Conservation (phyloP, 2,113 vertebrate genomes). For the Cygnus buccinator region DNA sequence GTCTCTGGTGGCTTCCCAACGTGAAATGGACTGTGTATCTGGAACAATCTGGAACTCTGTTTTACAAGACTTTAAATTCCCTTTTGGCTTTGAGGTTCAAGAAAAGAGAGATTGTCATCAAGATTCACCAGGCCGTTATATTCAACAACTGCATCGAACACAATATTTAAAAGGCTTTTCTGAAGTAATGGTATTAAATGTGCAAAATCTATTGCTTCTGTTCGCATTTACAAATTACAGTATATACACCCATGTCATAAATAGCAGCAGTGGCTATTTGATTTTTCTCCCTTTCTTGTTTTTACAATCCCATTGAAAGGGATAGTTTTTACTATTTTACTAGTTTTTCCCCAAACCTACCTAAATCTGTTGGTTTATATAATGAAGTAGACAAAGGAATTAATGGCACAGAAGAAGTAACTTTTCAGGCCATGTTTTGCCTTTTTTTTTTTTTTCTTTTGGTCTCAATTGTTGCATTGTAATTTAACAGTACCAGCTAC, state of each 20-base stretch:
- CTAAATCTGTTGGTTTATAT: background rate
- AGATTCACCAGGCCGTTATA: background rate
- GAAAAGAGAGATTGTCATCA: background rate
- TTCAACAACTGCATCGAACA: background rate
- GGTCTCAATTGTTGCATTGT: background rate
- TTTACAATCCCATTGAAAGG: background rate
- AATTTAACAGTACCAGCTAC: background rate
- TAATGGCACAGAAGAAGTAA: background rate
- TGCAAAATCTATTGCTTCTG: background rate
- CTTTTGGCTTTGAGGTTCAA: background rate
- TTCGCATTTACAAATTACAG: accelerated
- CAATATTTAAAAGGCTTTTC: accelerated
- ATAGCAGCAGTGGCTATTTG: background rate
- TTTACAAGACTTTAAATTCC: background rate
- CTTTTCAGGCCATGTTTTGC: background rate
- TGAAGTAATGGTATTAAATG: background rate
- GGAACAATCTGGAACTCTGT: accelerated
- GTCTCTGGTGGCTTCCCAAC: background rate
- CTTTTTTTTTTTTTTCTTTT: background rate
- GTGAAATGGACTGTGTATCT: background rate
- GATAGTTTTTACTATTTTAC: background rate
- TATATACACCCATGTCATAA: background rate
- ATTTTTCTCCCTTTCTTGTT: background rate
- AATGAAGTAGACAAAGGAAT: background rate
- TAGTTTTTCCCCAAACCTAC: background rate